Evolutionary conservation across 1,140 invertebrate species (phyloP), one percentile per base, ranked within the genome.

Genomic region (Eumeta japonica): DNA sequence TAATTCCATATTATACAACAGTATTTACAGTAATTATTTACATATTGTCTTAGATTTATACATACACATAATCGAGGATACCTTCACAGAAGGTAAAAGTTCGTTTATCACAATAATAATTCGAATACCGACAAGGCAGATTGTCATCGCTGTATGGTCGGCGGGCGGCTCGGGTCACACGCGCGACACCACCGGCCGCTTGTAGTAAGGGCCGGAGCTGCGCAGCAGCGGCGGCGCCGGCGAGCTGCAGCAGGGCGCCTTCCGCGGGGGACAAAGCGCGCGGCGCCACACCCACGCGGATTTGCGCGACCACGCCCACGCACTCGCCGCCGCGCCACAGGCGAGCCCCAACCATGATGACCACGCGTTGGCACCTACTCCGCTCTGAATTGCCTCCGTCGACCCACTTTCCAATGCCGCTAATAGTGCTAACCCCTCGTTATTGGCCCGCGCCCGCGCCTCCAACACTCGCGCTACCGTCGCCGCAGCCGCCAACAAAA

Each of bases 231-330:
- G 63, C 1, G 68, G 68, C 2, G 62, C 46, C 1, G 67, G 63
- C 1, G 68, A 65, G 2, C 60, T 45, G 35, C 60, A 62, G 32
- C 62, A 66, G 1, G 55, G 63, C 2, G 54, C 58, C 46, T 66
- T 71, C 9, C 58, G 49, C 18, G 55, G 81, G 52, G 40, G 80
- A 58, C 60, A 70, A 14, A 43, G 72, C 56, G 46, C 64, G 41
- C 65, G 63, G 35, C 81, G 79, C 90, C 89, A 92, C 10, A 88
- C 86, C 10, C 82, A 76, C 19, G 89, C 84, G 0, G 92, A 94
- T 55, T 95, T 95, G 1, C 86, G 82, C 1, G 90, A 92, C 88
- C 90, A 92, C 20, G 93, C 90, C 92, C 92, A 94, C 63, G 92
- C 85, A 0, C 88, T 89, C 0, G 89, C 89, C 4, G 90, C 85